Conservation (phyloP, 64 coral and sea anemone genomes). For the Pocillopora verrucosa region DNA sequence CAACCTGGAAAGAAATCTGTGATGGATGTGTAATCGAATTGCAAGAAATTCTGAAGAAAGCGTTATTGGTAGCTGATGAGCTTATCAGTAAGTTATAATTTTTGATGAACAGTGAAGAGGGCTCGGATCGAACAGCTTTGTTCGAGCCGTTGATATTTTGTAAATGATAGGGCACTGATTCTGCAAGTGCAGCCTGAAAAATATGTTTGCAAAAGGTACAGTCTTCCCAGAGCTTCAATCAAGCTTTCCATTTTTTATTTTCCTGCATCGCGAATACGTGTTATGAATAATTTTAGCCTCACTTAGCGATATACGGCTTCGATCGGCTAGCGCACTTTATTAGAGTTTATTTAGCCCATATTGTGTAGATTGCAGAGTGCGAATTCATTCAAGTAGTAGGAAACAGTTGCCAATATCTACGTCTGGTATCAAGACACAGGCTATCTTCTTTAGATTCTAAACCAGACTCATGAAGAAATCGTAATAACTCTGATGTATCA, state of each 20-base stretch:
- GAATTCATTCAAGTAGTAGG: conserved; percentile 16
- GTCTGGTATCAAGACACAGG: background rate
- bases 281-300: background rate
- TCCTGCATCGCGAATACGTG: background rate
- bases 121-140: background rate
- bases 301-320: background rate
- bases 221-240: background rate
- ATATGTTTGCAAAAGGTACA: background rate
- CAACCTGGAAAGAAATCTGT: background rate
- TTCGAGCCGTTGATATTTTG: background rate
- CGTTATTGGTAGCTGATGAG: background rate
- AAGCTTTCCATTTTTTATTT: background rate
- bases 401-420: background rate
- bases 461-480: background rate
- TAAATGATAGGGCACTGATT: background rate
- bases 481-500: background rate
- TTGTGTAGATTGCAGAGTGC: background rate
- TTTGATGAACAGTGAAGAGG: background rate
- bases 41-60: background rate
- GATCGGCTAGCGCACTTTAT: too few species aligned
- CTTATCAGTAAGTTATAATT: background rate
- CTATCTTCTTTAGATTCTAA: background rate
- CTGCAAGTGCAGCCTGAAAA: background rate
- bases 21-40: background rate
- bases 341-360: too few species aligned